Percentiles rank a stretch among this genome's conserved stretches.
Conservation (phyloP, 2,113 vertebrate species). For the Ovis canadensis region DNA sequence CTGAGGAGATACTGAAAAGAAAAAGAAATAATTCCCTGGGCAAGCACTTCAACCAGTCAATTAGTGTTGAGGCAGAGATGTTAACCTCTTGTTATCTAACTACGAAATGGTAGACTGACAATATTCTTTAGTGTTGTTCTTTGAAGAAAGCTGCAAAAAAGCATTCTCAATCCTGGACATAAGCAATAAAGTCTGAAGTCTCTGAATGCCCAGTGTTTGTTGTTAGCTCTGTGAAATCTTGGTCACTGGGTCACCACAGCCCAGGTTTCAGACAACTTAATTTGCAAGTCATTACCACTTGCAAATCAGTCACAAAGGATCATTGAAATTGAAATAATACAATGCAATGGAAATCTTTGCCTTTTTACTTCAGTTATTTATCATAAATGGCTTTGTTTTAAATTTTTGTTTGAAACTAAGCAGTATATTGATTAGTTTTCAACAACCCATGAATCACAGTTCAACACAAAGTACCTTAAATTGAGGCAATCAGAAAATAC, state of each 20-base stretch:
- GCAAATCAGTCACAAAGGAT: conserved; percentile 27
- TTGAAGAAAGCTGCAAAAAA: background rate
- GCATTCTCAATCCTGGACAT: background rate
- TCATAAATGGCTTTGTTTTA: conserved; percentile 43
- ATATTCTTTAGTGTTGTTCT: conserved; percentile 30
- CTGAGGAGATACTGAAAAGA: background rate
- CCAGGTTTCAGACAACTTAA: conserved; percentile 38
- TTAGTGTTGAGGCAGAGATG: conserved; percentile 22
- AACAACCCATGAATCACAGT: conserved; percentile 34
- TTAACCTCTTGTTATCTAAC: conserved; percentile 14
- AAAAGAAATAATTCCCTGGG: background rate
- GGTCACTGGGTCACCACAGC: background rate
- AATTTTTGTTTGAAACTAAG: conserved; percentile 33
- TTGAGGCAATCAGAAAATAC: conserved; percentile 56
- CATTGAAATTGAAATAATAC: conserved; percentile 34
- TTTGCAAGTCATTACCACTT: conserved; percentile 32
- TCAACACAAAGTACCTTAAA: conserved; percentile 62
- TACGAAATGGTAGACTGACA: background rate
- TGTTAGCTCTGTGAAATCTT: conserved; percentile 9
- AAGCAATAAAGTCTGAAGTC: conserved; percentile 16
- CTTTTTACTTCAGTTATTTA: conserved; percentile 45
- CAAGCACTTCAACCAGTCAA: conserved; percentile 33
- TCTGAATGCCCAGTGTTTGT: background rate
- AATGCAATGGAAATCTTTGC: background rate
- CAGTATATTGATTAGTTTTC: conserved; percentile 55